Evolutionary conservation across 2,888 invertebrate genomes (phyloP), one percentile per base, ranked within the genome.

Genomic region (Parnassius glacialis): DNA sequence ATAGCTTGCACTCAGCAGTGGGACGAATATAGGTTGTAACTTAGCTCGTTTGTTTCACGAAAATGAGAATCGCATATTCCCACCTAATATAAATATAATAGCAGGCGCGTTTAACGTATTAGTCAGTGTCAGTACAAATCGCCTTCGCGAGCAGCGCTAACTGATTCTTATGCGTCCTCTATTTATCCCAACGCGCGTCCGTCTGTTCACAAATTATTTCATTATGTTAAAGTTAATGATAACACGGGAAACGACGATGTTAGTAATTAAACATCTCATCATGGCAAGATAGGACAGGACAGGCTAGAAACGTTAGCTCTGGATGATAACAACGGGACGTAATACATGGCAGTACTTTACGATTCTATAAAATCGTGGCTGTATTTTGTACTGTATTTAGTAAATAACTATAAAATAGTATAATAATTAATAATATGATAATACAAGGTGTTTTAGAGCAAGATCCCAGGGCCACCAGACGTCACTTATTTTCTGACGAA

Each of bases 121-220:
- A 74, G 70, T 79, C 74, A 64, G 67, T 74, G 80, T 79, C 79
- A 67, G 68, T 72, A 73, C 73, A 76, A 81, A 80, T 80, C 67
- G 74, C 73, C 62, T 70, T 69, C 73, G 70, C 72, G 69, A 64
- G 65, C 66, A 45, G 43, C 67, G 66, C 79, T 83, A 83, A 85
- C 82, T 79, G 83, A 84, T 84, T 84, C 80, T 80, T 82, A 85
- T 81, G 79, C 72, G 64, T 53, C 61, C 50, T 59, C 70, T 68
- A 79, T 79, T 79, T 67, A 67, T 74, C 71, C 69, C 54, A 63
- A 68, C 73, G 70, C 69, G 55, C 59, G 65, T 63, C 58, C 52
- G 61, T 12, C 57, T 68, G 69, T 65, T 65, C 59, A 74, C 74
- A 75, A 79, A 82, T 78, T 80, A 80, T 81, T 77, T 76, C 72